These are phyloP conservation scores for Heliothis virescens DNA, from an alignment of 1,140 invertebrate genomes.

Conservation along the genomic window DNA sequence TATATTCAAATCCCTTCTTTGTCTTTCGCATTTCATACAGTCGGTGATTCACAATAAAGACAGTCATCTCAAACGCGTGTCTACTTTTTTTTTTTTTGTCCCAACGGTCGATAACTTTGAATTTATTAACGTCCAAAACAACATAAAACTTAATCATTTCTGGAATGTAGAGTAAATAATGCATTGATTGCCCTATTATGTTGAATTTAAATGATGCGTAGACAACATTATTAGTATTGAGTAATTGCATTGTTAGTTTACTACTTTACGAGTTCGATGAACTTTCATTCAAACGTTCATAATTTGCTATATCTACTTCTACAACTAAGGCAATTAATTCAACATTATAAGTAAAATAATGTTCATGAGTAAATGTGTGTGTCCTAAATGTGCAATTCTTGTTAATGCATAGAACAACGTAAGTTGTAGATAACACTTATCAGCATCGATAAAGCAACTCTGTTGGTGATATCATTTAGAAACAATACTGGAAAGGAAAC, in stretches of 20 bases:
- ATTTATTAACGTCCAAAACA: constrained; percentile 26
- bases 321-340: neutral
- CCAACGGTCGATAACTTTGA: constrained; percentile 43
- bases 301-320: neutral
- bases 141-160: neutral
- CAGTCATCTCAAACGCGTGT: constrained; percentile 45
- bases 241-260: neutral
- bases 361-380: constrained; percentile 2
- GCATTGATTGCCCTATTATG: neutral
- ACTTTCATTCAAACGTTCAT: constrained; percentile 23
- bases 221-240: constrained; percentile 35
- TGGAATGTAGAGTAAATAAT: constrained; percentile 2
- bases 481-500: constrained; percentile 55
- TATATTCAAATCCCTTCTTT: constrained; percentile 84
- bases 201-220: constrained; percentile 25
- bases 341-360: neutral
- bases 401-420: constrained; percentile 59
- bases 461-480: constrained; percentile 78
- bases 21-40: constrained; percentile 80
- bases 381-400: constrained; percentile 56
- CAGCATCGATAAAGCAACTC: constrained; percentile 82
- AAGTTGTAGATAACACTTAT: constrained; percentile 77
- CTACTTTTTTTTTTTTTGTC: too few relatives aligned
- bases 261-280: constrained; percentile 27
- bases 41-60: constrained; percentile 73